These are phyloP conservation scores for Nebria ingens DNA, from an alignment of 1,140 invertebrate species.

Conservation along the genomic window DNA sequence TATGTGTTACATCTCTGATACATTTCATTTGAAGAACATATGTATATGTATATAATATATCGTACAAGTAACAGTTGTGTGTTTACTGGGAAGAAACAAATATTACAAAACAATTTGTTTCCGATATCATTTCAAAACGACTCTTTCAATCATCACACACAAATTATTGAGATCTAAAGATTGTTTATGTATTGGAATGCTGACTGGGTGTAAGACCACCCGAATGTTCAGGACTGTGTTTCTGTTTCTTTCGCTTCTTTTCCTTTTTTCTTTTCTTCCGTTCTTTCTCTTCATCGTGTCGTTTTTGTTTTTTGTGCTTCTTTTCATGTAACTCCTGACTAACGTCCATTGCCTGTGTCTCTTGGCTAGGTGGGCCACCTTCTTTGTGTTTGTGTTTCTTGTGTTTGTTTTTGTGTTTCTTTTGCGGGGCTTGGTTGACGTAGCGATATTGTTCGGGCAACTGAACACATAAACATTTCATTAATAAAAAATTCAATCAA, in stretches of 20 bases:
- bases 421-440: conserved; percentile 80
- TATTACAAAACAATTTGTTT: too few species aligned
- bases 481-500: too few species aligned
- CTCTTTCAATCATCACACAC: too few species aligned
- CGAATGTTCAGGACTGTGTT: conserved; percentile 81
- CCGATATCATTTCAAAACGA: too few species aligned
- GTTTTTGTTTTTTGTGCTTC: conserved; percentile 92
- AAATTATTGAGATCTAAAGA: too few species aligned
- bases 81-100: too few species aligned
- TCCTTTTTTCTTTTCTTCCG: conserved; percentile 91
- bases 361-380: conserved; percentile 60
- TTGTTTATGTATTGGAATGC: conserved; percentile 50
- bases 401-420: conserved; percentile 89
- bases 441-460: conserved; percentile 93
- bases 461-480: conserved; percentile 39
- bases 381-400: conserved; percentile 92
- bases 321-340: conserved; percentile 81
- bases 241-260: conserved; percentile 89
- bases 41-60: too few species aligned
- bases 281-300: conserved; percentile 89
- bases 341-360: conserved; percentile 52
- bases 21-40: too few species aligned
- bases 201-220: conserved; percentile 59
- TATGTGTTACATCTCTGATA: not conserved
- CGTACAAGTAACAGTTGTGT: too few species aligned